Base-by-base conservation (phyloP, 1,140 invertebrate genomes). In the Zophobas morio region DNA sequence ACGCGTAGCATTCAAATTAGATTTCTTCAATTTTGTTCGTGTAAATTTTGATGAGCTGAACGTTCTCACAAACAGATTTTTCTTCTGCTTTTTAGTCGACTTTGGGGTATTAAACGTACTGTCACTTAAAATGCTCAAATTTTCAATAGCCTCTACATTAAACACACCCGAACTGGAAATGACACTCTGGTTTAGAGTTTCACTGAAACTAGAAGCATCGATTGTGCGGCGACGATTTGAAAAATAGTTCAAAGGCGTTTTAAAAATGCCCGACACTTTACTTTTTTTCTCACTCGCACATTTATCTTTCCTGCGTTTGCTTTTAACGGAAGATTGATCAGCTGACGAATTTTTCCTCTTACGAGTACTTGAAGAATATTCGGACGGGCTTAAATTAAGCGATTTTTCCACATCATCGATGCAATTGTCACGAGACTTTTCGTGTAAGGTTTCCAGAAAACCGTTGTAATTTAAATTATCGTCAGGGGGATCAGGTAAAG, bases 21-120 rank as follows among this genome's bases (percentile, higher is more conserved):
- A 79, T 63, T 80, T 80, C 36, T 82, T 79, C 32, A 70, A 71
- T 32, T 78, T 81, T n/a, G 54, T 78, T 32, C 78, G 33, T 8
- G 76, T 78, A 47, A 85, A 85, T 66, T 85, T 84, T 1, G 84
- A 81, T 2, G 83, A 83, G 79, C 84, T 86, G 71, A 86, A 86
- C n/a, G 84, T 85, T 6, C 85, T 78, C 39, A 66, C 76, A 63
- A 86, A 85, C 20, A 86, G 57, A 78, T 81, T 86, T 78, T 85
- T 86, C 74, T 81, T 83, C 34, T 79, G 46, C 72, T 82, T 81
- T 54, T 84, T 83, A 35, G 37, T 77, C 20, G 53, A 47, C 46
- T 74, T 57, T 33, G 76, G 76, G 34, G 81, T 80, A 33, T 20
- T 20, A 20, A 71, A 51, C 35, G 78, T 75, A 20, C 53, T 66